A percentile compares a stretch with the other conserved stretches of the same genome.
Conservation (phyloP, 1,140 invertebrate species). For the Rhyacophila brunnea region DNA sequence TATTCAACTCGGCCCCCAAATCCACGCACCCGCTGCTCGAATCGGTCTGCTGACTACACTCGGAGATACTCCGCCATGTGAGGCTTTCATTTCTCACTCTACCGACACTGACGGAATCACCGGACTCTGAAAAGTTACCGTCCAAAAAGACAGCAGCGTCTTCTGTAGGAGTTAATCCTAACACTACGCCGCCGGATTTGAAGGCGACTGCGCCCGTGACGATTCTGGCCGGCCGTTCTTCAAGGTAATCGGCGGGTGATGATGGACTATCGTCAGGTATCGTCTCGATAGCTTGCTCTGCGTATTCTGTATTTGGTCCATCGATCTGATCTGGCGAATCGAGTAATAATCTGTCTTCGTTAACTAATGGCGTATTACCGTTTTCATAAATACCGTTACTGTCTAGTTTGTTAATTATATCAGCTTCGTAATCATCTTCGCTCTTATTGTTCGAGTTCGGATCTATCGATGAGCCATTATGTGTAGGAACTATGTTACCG, state of each 20-base stretch:
- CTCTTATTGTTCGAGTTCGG: conserved; percentile 27
- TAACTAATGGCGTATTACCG: conserved; percentile 23
- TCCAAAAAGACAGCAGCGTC: conserved; percentile 25
- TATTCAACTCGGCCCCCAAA: conserved; percentile 37
- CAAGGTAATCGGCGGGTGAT: conserved; percentile 7
- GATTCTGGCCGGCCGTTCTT: conserved; percentile 20
- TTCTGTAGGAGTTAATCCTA: conserved; percentile 23
- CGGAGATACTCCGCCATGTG: conserved; percentile 49
- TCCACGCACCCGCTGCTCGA: conserved; percentile 48
- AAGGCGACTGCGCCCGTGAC: conserved; percentile 6
- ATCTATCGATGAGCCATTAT: conserved; percentile 16
- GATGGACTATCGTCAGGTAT: background rate
- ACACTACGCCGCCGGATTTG: conserved; percentile 6
- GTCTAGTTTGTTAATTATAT: conserved; percentile 18
- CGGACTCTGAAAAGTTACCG: conserved; percentile 11
- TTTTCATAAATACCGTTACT: conserved; percentile 23
- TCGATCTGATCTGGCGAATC: conserved; percentile 27
- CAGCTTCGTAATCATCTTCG: conserved; percentile 19
- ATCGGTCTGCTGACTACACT: conserved; percentile 47
- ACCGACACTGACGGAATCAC: conserved; percentile 2
- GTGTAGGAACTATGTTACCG: conserved; percentile 31
- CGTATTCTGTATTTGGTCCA: conserved; percentile 18
- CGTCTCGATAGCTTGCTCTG: conserved; percentile 26
- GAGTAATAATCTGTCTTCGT: conserved; percentile 15
- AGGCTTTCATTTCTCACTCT: conserved; percentile 35